Conservation (phyloP, 1,140 invertebrate species). For the Gerris buenoi region DNA sequence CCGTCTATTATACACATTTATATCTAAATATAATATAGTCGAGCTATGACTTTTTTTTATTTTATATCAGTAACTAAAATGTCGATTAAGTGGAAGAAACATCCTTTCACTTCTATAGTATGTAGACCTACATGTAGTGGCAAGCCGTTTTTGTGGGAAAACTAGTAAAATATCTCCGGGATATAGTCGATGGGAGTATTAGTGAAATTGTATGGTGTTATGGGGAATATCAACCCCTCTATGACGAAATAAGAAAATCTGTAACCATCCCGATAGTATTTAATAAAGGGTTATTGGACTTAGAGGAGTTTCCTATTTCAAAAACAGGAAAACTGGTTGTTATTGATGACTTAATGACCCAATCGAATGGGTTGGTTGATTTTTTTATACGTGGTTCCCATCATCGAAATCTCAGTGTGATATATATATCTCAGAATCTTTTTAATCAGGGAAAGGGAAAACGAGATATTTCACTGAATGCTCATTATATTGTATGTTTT, state of each 20-base stretch:
- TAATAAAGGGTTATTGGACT: background rate
- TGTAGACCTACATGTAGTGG: background rate
- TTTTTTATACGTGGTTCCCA: background rate
- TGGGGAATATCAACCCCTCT: background rate
- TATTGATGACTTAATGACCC: background rate
- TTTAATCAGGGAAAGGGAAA: background rate
- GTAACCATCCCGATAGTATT: background rate
- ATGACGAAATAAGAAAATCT: background rate
- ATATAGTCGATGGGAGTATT: background rate
- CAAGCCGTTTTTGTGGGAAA: background rate
- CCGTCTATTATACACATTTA: too few relatives aligned
- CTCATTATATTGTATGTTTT: background rate
- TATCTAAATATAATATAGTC: too few relatives aligned
- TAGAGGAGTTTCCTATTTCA: background rate
- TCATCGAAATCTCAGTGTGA: background rate
- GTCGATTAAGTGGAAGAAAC: background rate
- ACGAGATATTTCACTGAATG: background rate
- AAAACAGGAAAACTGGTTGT: background rate
- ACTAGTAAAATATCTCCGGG: background rate
- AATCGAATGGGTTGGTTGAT: background rate
- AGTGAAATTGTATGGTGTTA: background rate
- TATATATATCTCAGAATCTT: background rate
- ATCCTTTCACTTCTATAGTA: background rate
- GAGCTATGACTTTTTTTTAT: too few relatives aligned
- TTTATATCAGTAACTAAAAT: background rate